These are phyloP conservation scores for Drosophila cardini DNA, from an alignment of 1,140 invertebrate genomes.

Conservation along the genomic window DNA sequence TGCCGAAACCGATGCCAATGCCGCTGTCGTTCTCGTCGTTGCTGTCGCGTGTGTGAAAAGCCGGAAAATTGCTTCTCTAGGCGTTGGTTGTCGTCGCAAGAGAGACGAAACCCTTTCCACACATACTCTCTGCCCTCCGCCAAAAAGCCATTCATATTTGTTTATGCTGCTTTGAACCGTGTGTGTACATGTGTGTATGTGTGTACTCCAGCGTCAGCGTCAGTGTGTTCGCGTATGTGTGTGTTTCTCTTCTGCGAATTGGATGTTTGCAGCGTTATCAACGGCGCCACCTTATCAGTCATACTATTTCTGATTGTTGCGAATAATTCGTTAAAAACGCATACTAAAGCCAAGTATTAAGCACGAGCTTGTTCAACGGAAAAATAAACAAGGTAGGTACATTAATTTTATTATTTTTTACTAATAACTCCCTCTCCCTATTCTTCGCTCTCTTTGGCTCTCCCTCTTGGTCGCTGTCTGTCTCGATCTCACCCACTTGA, in stretches of 20 bases:
- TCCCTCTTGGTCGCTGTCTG: neutral
- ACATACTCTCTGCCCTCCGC: neutral
- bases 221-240: neutral
- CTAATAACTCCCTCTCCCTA: neutral
- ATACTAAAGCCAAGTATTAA: constrained; percentile 26
- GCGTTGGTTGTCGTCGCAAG: constrained; percentile 65
- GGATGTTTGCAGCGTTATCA: constrained; percentile 32
- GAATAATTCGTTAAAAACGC: constrained; percentile 19
- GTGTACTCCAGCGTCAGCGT: too few relatives aligned
- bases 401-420: neutral
- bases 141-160: constrained; percentile 40
- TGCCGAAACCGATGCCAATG: constrained; percentile 7
- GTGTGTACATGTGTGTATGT: neutral
- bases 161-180: constrained; percentile 52
- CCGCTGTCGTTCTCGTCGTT: neutral
- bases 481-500: constrained; percentile 4
- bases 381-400: constrained; percentile 45
- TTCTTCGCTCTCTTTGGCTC: neutral
- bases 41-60: constrained; percentile 56
- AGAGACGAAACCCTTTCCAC: constrained; percentile 31
- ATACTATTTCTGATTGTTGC: constrained; percentile 35
- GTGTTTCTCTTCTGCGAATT: constrained; percentile 30
- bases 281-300: constrained; percentile 41
- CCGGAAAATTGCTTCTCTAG: constrained; percentile 72
- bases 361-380: constrained; percentile 14